A percentile compares a stretch with the other conserved stretches of the same genome.
Conservation (phyloP, 2,113 vertebrate species). For the Narcine bancroftii region DNA sequence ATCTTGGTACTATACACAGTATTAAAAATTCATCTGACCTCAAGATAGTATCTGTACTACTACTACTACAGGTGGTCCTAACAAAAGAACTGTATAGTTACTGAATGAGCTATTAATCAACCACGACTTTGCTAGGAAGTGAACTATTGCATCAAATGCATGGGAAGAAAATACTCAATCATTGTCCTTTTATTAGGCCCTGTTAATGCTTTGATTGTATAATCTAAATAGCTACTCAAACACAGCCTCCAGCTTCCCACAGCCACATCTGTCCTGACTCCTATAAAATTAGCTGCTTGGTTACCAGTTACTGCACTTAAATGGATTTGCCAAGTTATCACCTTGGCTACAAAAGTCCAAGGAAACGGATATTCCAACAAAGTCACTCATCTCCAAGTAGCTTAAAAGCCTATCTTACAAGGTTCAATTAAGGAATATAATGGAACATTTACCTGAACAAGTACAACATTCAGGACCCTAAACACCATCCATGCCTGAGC, state of each 20-base stretch:
- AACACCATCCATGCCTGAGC: background rate
- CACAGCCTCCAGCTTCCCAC: background rate
- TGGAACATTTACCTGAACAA: background rate
- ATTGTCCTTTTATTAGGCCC: background rate
- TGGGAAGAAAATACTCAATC: background rate
- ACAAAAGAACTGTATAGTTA: background rate
- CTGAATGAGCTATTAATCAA: background rate
- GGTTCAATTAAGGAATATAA: background rate
- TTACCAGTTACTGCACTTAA: background rate
- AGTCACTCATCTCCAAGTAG: background rate
- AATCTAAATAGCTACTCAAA: background rate
- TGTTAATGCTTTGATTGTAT: background rate
- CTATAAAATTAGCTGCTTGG: background rate
- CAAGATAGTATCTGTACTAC: no score
- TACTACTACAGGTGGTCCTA: background rate
- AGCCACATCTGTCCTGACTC: background rate
- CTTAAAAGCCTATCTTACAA: background rate
- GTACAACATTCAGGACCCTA: background rate
- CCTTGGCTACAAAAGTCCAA: background rate
- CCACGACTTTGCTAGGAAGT: background rate
- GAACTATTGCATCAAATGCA: background rate
- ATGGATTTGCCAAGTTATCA: background rate
- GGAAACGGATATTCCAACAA: background rate
- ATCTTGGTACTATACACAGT: background rate
- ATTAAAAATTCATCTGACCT: background rate